Conservation (phyloP, 2,888 invertebrate species). For the Tridacna gigas region DNA sequence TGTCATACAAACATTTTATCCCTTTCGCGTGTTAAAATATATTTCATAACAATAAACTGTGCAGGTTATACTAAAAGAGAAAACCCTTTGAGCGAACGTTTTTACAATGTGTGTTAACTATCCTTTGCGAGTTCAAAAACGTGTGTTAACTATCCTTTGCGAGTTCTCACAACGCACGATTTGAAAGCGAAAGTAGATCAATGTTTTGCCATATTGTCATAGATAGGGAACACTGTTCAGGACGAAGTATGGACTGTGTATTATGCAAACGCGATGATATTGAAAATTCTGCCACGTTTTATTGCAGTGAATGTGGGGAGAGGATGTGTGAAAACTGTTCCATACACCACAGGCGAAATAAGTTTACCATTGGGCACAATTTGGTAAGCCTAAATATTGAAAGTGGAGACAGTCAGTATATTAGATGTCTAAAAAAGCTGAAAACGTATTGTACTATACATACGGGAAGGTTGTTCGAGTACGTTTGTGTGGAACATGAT, state of each 20-base stretch:
- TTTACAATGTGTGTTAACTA: too few species aligned
- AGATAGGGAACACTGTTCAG: too few species aligned
- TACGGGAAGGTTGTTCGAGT: neutral
- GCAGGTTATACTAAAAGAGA: too few species aligned
- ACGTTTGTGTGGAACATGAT: neutral
- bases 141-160: too few species aligned
- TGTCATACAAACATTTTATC: too few species aligned
- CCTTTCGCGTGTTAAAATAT: too few species aligned
- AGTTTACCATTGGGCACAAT: neutral
- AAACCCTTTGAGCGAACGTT: too few species aligned
- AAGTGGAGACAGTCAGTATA: neutral
- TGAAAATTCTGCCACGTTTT: neutral
- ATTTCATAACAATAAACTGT: too few species aligned
- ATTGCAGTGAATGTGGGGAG: constrained; percentile 14
- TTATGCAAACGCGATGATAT: neutral
- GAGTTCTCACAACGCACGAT: too few species aligned
- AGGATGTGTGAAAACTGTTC: constrained; percentile 2
- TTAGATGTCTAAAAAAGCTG: neutral
- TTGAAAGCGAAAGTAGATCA: too few species aligned
- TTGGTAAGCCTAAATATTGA: neutral
- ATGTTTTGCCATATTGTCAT: too few species aligned
- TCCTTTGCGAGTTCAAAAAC: too few species aligned
- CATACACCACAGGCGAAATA: constrained; percentile 7
- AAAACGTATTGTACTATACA: neutral
- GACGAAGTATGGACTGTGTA: constrained; percentile 4